Evolutionary conservation across 2,113 vertebrate genomes (phyloP).

Genomic region (Brachyhypopomus occidentalis): DNA sequence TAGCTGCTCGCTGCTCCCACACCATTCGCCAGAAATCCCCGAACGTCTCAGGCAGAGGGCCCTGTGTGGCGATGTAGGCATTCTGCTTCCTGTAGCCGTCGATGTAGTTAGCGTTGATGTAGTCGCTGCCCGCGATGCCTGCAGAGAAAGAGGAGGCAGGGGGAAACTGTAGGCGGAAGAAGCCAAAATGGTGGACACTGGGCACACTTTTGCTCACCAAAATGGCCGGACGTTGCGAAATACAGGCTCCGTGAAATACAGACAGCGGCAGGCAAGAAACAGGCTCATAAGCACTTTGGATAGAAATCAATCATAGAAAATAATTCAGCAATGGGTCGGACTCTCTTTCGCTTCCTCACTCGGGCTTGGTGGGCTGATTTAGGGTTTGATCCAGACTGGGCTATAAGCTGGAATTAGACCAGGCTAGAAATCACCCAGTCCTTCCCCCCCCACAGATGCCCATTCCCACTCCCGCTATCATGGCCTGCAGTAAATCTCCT

Average conservation of each 20-base stretch:
- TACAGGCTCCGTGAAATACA: background rate
- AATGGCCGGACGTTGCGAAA: background rate
- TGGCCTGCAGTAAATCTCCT: conserved; percentile 58
- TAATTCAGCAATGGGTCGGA: conserved; percentile 27
- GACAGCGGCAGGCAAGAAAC: background rate
- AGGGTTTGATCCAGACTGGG: conserved; percentile 49
- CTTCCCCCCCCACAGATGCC: conserved; percentile 46
- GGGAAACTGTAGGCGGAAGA: background rate
- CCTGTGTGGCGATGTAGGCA: conserved; percentile 96
- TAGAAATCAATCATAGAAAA: conserved; percentile 50
- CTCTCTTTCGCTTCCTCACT: conserved; percentile 5
- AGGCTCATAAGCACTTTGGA: conserved; percentile 5
- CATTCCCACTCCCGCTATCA: conserved; percentile 36
- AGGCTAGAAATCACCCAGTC: conserved; percentile 44
- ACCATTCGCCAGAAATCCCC: conserved; percentile 99
- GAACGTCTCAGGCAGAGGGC: conserved; percentile 92
- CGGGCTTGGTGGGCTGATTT: conserved; percentile 60
- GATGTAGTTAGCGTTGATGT: conserved; percentile 98
- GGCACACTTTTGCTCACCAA: too few species aligned
- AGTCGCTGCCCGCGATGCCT: conserved; percentile 96
- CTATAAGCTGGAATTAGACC: conserved; percentile 57
- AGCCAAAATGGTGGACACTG: background rate
- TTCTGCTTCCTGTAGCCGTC: conserved; percentile 98
- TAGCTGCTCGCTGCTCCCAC: conserved; percentile 96
- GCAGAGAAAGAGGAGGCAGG: conserved; percentile 16